Evolutionary conservation across 2,797 vertebrate genomes (phyloP).

Genomic region (Strix occidentalis): DNA sequence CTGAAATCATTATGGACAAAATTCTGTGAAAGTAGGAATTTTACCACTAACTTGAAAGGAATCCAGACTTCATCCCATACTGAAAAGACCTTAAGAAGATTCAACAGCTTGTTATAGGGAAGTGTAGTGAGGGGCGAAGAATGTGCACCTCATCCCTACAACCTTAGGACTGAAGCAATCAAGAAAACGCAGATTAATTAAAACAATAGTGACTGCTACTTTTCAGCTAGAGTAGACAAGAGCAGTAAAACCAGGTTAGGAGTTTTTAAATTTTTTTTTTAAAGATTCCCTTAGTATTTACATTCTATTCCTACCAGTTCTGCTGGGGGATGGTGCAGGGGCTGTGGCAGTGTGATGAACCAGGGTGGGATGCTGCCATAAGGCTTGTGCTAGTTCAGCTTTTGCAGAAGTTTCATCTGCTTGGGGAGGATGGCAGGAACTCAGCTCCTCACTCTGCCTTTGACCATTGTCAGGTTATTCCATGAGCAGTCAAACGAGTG

Average conservation of each 20-base stretch:
- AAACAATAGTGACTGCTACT: neutral
- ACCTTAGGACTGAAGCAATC: neutral
- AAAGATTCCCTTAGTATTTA: neutral
- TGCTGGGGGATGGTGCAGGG: neutral
- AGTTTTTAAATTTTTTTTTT: neutral
- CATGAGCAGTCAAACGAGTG: fast-evolving
- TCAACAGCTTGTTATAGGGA: neutral
- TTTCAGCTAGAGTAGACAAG: neutral
- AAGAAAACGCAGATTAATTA: neutral
- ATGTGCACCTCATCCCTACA: neutral
- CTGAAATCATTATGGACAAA: neutral
- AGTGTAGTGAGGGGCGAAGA: neutral
- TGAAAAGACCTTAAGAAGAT: neutral
- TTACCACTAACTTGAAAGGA: neutral
- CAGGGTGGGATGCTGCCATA: neutral
- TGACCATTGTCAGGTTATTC: neutral
- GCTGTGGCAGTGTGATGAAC: neutral
- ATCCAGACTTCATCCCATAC: neutral
- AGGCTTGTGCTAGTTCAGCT: neutral
- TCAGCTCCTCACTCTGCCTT: neutral
- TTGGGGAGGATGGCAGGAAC: neutral
- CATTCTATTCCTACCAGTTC: neutral
- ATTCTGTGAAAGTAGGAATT: neutral
- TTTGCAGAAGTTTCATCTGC: neutral
- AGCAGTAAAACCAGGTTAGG: neutral